Percentiles rank a stretch among this genome's conserved stretches.
Evolutionary conservation across 2,888 invertebrate genomes (phyloP).

Genomic region (Acrobasis repandana): DNA sequence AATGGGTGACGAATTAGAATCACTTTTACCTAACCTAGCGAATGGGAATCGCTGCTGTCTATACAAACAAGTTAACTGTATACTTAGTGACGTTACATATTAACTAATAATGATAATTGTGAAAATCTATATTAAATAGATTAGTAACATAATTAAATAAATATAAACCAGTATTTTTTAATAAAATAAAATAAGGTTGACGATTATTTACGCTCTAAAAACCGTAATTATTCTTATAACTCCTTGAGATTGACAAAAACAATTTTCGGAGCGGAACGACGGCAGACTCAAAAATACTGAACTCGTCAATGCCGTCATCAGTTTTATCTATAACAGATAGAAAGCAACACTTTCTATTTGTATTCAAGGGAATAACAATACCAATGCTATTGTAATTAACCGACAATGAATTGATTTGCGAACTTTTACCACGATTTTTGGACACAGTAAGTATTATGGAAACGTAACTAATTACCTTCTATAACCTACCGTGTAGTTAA

Average conservation of each 20-base stretch:
- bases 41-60: no score
- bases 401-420: background rate
- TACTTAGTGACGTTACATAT: no score
- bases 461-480: no score
- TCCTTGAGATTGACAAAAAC: constrained; percentile 39
- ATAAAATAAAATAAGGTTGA: background rate
- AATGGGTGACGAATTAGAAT: no score
- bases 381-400: constrained; percentile 25
- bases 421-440: background rate
- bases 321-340: constrained; percentile 37
- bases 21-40: no score
- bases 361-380: constrained; percentile 61
- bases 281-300: constrained; percentile 40
- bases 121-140: background rate
- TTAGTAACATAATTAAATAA: background rate
- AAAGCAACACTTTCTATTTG: constrained; percentile 69
- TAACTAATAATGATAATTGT: background rate
- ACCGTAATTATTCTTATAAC: constrained; percentile 35
- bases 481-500: no score
- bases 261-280: constrained; percentile 42
- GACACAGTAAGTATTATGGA: background rate
- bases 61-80: no score
- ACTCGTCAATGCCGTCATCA: constrained; percentile 53
- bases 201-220: constrained; percentile 22
- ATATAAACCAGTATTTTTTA: background rate